phyloP scores from a whole-genome alignment of 2,888 invertebrate species.

The Pterostichus niger region DNA sequence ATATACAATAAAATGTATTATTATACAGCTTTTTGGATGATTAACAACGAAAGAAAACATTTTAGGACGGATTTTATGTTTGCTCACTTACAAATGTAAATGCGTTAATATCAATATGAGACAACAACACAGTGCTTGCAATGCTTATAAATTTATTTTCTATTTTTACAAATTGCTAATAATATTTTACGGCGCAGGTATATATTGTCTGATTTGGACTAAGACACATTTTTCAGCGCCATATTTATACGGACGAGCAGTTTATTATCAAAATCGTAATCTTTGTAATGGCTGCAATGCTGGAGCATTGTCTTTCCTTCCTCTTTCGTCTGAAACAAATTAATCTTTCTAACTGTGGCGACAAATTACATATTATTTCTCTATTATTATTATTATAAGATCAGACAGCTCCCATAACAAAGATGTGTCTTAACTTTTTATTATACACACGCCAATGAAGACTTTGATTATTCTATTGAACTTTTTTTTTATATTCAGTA shows the following conservation, averaged over 20 bases:
- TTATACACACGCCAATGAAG: no score
- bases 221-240: constrained; percentile 75
- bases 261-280: constrained; percentile 85
- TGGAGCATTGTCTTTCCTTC: constrained; percentile 79
- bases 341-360: neutral
- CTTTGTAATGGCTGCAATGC: constrained; percentile 78
- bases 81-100: neutral
- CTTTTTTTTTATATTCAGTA: no score
- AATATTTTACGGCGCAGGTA: constrained; percentile 30
- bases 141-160: constrained; percentile 42
- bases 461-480: no score
- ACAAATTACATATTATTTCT: constrained; percentile 27
- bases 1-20: constrained; percentile 45
- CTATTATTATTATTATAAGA: no score
- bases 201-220: constrained; percentile 58
- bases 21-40: constrained; percentile 15
- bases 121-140: constrained; percentile 44
- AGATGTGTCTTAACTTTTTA: no score
- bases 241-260: constrained; percentile 82
- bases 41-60: constrained; percentile 15
- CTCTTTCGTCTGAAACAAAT: constrained; percentile 76
- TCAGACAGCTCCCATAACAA: no score
- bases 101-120: constrained; percentile 2
- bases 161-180: constrained; percentile 44
- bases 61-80: constrained; percentile 55